Percentiles rank a stretch among this genome's conserved stretches.
Evolutionary conservation across 2,888 invertebrate genomes (phyloP).

Genomic region (Encarsia formosa): DNA sequence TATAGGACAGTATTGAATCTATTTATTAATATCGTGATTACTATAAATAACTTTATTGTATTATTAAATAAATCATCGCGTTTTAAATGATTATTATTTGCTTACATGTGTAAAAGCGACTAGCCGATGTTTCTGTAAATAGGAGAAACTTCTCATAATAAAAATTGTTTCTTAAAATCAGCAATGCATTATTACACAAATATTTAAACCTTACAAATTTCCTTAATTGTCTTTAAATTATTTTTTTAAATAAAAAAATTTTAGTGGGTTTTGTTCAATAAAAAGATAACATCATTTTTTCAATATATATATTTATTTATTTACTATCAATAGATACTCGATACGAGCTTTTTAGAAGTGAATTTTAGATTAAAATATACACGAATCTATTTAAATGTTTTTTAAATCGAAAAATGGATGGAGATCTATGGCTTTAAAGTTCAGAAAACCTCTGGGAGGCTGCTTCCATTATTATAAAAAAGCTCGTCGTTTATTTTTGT

Average conservation of each 20-base stretch:
- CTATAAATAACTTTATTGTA: conserved; percentile 26
- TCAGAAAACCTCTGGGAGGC: conserved; percentile 12
- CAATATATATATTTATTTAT: conserved; percentile 17
- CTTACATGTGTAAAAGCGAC: conserved; percentile 38
- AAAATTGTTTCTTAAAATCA: conserved; percentile 35
- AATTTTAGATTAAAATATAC: conserved; percentile 26
- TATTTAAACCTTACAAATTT: background rate
- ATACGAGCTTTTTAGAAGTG: conserved; percentile 26
- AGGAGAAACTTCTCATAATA: conserved; percentile 44
- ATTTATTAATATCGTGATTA: conserved; percentile 29
- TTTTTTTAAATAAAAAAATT: background rate
- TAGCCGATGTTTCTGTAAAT: conserved; percentile 48
- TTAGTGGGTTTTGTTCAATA: background rate
- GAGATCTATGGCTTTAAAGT: conserved; percentile 21
- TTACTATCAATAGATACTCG: conserved; percentile 24
- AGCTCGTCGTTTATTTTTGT: conserved; percentile 9
- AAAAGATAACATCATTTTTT: background rate
- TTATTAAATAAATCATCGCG: conserved; percentile 20
- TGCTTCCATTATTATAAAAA: conserved; percentile 20
- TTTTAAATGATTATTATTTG: conserved; percentile 39
- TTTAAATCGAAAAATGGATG: conserved; percentile 21
- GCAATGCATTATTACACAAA: background rate
- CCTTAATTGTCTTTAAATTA: background rate
- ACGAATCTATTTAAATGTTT: conserved; percentile 24
- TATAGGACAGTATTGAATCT: conserved; percentile 28